Evolutionary conservation across 2,797 vertebrate genomes (phyloP).

Genomic region (Heteromormyrus szaboi): DNA sequence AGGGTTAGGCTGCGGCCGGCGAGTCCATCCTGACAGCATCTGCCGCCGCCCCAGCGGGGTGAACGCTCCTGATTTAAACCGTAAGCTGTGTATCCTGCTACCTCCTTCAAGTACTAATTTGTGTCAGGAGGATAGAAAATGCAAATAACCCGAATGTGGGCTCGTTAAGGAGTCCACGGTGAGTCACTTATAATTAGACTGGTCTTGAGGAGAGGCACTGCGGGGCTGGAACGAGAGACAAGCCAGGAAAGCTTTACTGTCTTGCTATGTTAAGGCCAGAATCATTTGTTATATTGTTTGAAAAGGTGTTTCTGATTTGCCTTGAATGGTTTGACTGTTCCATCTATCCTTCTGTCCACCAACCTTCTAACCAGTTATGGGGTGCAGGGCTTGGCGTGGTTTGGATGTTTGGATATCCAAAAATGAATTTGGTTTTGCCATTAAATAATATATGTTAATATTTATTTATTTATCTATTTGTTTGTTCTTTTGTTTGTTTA

Average conservation of each 20-base stretch:
- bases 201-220: background rate
- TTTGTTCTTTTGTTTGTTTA: background rate
- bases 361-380: background rate
- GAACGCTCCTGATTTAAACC: background rate
- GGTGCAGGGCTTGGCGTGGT: background rate
- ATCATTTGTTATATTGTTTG: background rate
- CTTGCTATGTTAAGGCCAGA: background rate
- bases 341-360: background rate
- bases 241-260: background rate
- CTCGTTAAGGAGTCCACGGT: background rate
- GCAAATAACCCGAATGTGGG: background rate
- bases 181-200: background rate
- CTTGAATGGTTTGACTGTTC: background rate
- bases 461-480: background rate
- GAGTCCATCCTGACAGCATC: background rate
- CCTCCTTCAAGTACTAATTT: background rate
- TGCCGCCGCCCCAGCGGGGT: background rate
- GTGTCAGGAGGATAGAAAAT: constrained; percentile 2
- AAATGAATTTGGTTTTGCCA: background rate
- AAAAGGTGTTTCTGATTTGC: background rate
- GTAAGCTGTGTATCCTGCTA: background rate
- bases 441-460: background rate
- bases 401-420: background rate
- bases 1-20: background rate
- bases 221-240: background rate